Evolutionary conservation across 2,113 vertebrate species (phyloP).

Genomic region (Dissostichus mawsoni): DNA sequence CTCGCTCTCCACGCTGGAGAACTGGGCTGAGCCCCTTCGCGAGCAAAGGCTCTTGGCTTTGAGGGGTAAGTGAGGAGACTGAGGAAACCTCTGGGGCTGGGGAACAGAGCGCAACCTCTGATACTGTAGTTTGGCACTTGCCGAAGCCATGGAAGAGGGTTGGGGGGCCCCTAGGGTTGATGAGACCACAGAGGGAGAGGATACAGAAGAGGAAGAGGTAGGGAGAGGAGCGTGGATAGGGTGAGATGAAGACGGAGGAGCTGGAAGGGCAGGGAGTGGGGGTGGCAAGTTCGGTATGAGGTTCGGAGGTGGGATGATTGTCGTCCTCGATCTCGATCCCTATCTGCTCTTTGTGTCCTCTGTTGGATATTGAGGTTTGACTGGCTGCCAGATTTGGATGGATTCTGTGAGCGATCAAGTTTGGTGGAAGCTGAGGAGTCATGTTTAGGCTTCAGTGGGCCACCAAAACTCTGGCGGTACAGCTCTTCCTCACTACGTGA

Average conservation of each 20-base stretch:
- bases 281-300: slow-evolving; percentile 73
- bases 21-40: slow-evolving; percentile 91
- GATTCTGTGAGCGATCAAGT: slow-evolving; percentile 80
- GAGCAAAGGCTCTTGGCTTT: slow-evolving; percentile 90
- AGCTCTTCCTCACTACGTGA: slow-evolving; percentile 88
- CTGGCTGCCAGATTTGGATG: slow-evolving; percentile 89
- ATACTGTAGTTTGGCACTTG: slow-evolving; percentile 87
- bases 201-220: slow-evolving; percentile 82
- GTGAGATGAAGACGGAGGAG: slow-evolving; percentile 80
- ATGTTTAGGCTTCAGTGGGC: slow-evolving; percentile 77
- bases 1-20: slow-evolving; percentile 94
- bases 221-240: slow-evolving; percentile 76
- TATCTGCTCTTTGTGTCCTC: slow-evolving; percentile 77
- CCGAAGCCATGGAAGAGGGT: slow-evolving; percentile 80
- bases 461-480: slow-evolving; percentile 84
- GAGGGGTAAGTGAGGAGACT: slow-evolving; percentile 84
- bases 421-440: slow-evolving; percentile 82
- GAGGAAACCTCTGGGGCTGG: slow-evolving; percentile 82
- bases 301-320: slow-evolving; percentile 76
- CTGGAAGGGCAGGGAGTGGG: slow-evolving; percentile 80
- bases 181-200: slow-evolving; percentile 82
- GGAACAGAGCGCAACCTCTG: slow-evolving; percentile 85
- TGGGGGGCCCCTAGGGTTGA: slow-evolving; percentile 81
- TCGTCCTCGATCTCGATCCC: slow-evolving; percentile 73
- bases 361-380: slow-evolving; percentile 88